Conservation (phyloP, 2,113 vertebrate species). For the Zapus hudsonius region DNA sequence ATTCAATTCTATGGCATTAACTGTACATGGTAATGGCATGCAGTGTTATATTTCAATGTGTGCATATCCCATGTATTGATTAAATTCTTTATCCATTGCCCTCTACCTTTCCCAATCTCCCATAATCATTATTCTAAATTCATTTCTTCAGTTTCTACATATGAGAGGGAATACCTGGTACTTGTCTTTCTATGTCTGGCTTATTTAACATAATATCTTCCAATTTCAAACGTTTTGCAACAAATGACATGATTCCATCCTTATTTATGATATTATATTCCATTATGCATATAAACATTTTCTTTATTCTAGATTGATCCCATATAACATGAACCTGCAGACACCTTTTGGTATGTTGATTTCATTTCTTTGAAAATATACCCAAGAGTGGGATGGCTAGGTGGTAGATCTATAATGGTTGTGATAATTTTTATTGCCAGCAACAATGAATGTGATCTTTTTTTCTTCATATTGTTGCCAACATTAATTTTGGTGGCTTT, state of each 20-base stretch:
- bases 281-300: not conserved
- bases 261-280: not conserved
- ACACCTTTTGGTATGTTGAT: not conserved
- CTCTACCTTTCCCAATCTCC: not conserved
- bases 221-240: not conserved
- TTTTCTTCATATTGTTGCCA: not conserved
- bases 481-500: not conserved
- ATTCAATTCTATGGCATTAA: not conserved
- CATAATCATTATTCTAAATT: not conserved
- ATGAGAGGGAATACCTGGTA: not conserved
- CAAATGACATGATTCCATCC: not conserved
- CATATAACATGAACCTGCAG: not conserved
- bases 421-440: not conserved
- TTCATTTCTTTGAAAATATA: not conserved
- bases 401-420: not conserved
- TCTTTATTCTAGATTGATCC: not conserved
- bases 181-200: not conserved
- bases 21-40: not conserved
- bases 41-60: not conserved
- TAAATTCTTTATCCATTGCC: not conserved
- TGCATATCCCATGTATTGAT: not conserved
- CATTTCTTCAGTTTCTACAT: not conserved
- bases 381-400: not conserved
- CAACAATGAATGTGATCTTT: not conserved
- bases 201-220: not conserved